Evolutionary conservation across 1,140 invertebrate species (phyloP), one percentile per base, ranked within the genome.

Genomic region (Temnothorax longispinosus): DNA sequence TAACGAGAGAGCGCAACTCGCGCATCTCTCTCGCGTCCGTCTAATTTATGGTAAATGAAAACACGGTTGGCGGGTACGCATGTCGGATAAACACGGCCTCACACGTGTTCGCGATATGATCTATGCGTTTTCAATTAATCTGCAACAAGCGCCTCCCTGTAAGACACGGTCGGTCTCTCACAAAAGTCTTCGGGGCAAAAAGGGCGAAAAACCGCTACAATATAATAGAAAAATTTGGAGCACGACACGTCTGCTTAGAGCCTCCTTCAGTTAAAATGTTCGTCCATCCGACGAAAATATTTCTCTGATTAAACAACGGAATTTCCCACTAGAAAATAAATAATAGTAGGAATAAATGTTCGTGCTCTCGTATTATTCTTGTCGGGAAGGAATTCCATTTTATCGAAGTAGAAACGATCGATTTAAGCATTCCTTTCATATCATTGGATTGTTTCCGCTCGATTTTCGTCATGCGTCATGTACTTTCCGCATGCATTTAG

Each of bases 11-110:
- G 21, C 64, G 44, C 15, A n/a, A 35, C 41, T n/a, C 27, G 21
- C 60, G 58, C 18, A 4, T 78, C 56, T 69, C 52, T 74, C 47
- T 50, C 41, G n/a, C n/a, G 18, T 35, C 11, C 50, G 2, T 58
- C 32, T 87, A 82, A 74, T 89, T 82, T 89, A 89, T 58, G n/a
- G 69, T 35, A 67, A 71, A 75, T 81, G 75, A 81, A 86, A 69
- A 86, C 60, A 47, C 58, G 80, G 52, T n/a, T 38, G 54, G 56
- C 38, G 74, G 44, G 56, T n/a, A 18, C 38, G 44, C 47, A 60
- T 52, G n/a, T 64, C 56, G 47, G 32, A 71, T 32, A 13, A 74
- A 47, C 52, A 47, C 41, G 27, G 6, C 10, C 65, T 47, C 21
- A 11, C 18, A 11, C 44, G 41, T 65, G 47, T 67, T 80, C 27